A percentile compares a stretch with the other conserved stretches of the same genome.
Evolutionary conservation across 2,797 vertebrate genomes (phyloP).

Genomic region (Karalla daura): DNA sequence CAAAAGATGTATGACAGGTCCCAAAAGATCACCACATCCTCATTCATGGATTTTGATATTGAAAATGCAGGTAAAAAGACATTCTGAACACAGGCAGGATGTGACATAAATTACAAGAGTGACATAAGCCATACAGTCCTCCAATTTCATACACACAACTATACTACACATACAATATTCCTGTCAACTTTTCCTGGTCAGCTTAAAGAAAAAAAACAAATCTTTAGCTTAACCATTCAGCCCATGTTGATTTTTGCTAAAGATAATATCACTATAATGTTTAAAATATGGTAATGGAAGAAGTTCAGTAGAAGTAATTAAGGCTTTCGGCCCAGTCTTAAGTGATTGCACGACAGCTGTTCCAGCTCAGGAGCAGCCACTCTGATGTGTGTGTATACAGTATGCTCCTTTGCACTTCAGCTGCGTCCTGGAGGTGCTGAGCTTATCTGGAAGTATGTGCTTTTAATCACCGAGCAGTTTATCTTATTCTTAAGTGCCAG

Average conservation of each 20-base stretch:
- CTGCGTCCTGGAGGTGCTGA: background rate
- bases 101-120: no score
- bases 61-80: no score
- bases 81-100: no score
- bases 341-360: background rate
- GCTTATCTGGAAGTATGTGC: background rate
- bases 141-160: no score
- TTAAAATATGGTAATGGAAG: background rate
- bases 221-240: background rate
- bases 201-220: no score
- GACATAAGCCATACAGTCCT: no score
- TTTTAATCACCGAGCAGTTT: constrained; percentile 4
- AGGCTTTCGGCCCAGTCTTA: background rate
- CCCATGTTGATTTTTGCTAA: no score
- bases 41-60: no score
- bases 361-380: background rate
- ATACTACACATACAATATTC: no score
- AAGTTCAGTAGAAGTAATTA: background rate
- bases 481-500: background rate
- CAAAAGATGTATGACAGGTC: no score
- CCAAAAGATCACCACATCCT: no score
- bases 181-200: no score
- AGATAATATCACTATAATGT: background rate
- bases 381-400: background rate
- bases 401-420: constrained; percentile 4